Evolutionary conservation across 2,888 invertebrate species (phyloP).

Genomic region (Parapristionchus giblindavisi): DNA sequence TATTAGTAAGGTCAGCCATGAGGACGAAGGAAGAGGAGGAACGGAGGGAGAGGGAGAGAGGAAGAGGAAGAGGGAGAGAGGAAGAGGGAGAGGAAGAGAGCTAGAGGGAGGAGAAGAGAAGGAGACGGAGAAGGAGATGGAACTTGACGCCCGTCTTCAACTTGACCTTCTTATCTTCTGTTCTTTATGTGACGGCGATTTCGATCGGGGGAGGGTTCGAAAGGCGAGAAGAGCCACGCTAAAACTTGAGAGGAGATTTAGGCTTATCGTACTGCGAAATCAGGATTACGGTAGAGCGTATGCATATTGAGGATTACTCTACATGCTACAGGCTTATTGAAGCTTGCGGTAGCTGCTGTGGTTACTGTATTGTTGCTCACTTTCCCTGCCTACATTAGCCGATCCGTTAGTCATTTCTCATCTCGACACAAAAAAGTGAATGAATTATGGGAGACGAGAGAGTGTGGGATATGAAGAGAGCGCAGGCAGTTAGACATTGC

Average conservation of each 20-base stretch:
- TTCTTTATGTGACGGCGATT: background rate
- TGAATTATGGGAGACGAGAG: conserved; percentile 9
- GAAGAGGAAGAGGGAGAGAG: background rate
- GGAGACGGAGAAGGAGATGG: conserved; percentile 1
- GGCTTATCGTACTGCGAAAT: too few species aligned
- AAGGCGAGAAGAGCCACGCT: conserved; percentile 8
- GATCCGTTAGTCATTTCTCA: too few species aligned
- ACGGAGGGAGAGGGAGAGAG: background rate
- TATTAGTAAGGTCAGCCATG: background rate
- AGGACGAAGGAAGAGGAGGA: background rate
- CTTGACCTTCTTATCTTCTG: conserved; percentile 25
- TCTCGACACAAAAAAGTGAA: conserved; percentile 32
- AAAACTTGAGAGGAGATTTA: too few species aligned
- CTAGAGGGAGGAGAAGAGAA: background rate
- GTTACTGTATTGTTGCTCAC: too few species aligned
- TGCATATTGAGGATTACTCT: too few species aligned
- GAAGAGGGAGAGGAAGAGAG: background rate
- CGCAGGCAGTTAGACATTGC: too few species aligned
- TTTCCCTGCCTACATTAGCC: too few species aligned
- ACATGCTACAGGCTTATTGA: too few species aligned
- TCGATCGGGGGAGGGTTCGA: background rate
- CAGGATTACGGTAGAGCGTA: too few species aligned
- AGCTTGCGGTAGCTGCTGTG: too few species aligned
- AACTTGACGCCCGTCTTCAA: background rate
- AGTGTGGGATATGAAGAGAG: background rate